phyloP scores from a whole-genome alignment of 2,113 vertebrate species.

The Vombatus ursinus region DNA sequence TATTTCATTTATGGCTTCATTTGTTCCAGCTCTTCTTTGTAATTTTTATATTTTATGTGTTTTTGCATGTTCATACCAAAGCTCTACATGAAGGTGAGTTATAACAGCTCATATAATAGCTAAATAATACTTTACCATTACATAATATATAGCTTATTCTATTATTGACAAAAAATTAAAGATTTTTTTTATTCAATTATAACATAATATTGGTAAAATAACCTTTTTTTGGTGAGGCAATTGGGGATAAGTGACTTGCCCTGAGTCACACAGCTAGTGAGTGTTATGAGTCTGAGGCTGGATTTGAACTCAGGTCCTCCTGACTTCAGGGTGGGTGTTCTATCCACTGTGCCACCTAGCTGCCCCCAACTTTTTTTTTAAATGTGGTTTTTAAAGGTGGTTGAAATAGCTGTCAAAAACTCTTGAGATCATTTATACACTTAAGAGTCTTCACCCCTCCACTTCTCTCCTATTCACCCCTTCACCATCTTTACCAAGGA shows the following conservation, averaged over 20 bases:
- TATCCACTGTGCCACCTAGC: no score
- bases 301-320: no score
- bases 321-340: no score
- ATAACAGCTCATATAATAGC: neutral
- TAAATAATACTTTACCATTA: neutral
- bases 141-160: neutral
- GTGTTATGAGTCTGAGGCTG: no score
- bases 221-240: no score
- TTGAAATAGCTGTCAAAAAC: neutral
- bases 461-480: no score
- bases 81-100: neutral
- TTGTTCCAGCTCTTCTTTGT: neutral
- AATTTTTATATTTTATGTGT: neutral
- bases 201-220: neutral
- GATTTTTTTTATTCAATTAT: neutral
- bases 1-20: neutral
- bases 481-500: neutral
- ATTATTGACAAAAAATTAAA: neutral
- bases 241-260: no score
- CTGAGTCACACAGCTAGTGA: no score
- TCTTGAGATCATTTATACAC: neutral
- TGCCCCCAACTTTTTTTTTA: neutral
- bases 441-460: neutral
- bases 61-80: neutral
- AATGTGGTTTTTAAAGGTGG: neutral